These are phyloP conservation scores for Rhopilema esculentum DNA, from an alignment of 30 jellyfish, hydroid and myxozoan genomes.

Conservation along the genomic window DNA sequence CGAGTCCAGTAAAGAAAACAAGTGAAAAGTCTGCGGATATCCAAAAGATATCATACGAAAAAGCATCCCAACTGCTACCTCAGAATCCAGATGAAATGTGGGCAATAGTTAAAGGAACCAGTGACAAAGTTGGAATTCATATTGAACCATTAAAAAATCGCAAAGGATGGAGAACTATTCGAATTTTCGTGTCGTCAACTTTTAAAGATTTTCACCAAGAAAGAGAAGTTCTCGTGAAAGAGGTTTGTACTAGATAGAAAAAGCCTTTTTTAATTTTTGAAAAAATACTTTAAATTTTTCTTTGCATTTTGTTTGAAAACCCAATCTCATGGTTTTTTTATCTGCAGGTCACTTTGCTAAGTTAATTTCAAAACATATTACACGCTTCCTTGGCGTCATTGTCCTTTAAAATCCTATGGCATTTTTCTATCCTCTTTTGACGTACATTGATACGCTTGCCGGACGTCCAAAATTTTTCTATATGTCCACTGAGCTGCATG, in stretches of 20 bases:
- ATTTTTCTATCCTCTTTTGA: not conserved
- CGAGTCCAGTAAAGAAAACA: not conserved
- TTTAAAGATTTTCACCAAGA: slow-evolving; percentile 99
- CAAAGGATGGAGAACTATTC: slow-evolving; percentile 98
- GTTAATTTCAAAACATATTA: not conserved
- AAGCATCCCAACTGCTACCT: slow-evolving; percentile 77
- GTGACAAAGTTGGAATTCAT: slow-evolving; percentile 71
- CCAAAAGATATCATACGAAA: slow-evolving; percentile 50
- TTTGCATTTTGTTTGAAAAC: not conserved
- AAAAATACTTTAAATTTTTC: too few species aligned
- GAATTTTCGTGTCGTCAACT: slow-evolving; percentile 97
- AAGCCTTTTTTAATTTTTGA: not conserved
- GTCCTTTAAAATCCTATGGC: not conserved
- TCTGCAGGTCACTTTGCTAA: not conserved
- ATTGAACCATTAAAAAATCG: slow-evolving; percentile 94
- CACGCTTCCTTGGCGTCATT: not conserved
- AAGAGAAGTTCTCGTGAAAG: slow-evolving; percentile 98
- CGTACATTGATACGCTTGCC: not conserved
- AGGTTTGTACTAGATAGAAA: slow-evolving; percentile 47
- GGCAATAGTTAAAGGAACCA: slow-evolving; percentile 89
- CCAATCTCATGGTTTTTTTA: not conserved
- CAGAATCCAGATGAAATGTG: slow-evolving; percentile 96
- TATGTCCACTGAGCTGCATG: too few species aligned
- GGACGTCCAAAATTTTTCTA: too few species aligned
- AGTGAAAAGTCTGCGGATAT: not conserved